Percentiles rank a stretch among this genome's conserved stretches.
These are phyloP conservation scores for Champsocephalus esox DNA, from an alignment of 2,797 vertebrate genomes.

Conservation along the genomic window DNA sequence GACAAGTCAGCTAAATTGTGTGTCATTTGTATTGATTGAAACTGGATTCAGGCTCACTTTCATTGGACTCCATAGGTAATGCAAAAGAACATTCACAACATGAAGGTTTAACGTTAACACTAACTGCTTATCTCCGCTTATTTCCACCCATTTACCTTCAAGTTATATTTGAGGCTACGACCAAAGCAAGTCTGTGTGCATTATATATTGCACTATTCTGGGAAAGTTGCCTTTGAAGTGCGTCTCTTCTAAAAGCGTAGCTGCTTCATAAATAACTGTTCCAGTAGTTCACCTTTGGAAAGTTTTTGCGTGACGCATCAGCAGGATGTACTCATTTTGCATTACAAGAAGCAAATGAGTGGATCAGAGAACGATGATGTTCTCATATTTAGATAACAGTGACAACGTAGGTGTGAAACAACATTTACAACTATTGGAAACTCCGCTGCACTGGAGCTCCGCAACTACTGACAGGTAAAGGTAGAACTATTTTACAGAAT, in stretches of 20 bases:
- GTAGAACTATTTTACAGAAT: background rate
- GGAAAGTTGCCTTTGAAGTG: background rate
- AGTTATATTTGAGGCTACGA: background rate
- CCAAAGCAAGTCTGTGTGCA: background rate
- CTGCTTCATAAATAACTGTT: slow-evolving; percentile 5
- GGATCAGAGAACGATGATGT: slow-evolving; percentile 14
- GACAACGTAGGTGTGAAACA: slow-evolving; percentile 18
- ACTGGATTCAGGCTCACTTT: background rate
- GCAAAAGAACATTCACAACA: background rate
- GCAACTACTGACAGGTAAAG: slow-evolving; percentile 8
- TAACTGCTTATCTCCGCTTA: background rate
- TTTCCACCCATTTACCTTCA: background rate
- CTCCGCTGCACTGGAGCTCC: slow-evolving; percentile 1
- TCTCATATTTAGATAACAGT: background rate
- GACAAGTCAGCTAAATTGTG: background rate
- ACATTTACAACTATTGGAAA: slow-evolving; percentile 12
- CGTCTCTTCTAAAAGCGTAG: background rate
- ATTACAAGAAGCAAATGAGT: background rate
- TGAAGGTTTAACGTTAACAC: background rate
- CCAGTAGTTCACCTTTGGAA: slow-evolving; percentile 3
- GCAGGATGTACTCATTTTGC: background rate
- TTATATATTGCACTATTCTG: background rate
- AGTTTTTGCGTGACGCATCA: slow-evolving; percentile 19
- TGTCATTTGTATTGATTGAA: background rate
- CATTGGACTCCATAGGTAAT: background rate